These are phyloP conservation scores for Loriculus beryllinus DNA, from an alignment of 2,797 vertebrate genomes.

Conservation along the genomic window DNA sequence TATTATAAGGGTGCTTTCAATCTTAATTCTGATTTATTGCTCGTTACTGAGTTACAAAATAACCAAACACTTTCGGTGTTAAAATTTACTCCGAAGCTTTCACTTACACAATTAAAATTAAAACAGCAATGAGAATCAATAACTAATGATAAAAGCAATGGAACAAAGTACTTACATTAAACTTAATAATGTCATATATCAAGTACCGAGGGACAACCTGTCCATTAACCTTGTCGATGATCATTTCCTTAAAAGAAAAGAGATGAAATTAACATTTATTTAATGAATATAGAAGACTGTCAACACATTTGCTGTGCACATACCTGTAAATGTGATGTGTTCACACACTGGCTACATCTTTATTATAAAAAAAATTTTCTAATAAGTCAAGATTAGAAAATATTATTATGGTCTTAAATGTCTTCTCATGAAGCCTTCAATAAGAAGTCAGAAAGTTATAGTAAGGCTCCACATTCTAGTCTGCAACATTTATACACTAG, in stretches of 20 bases:
- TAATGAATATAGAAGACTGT: not conserved
- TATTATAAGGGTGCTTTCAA: not conserved
- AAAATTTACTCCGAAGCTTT: not conserved
- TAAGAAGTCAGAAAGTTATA: not conserved
- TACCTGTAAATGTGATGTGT: not conserved
- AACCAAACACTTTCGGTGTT: not conserved
- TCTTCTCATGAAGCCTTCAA: not conserved
- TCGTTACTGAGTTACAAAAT: not conserved
- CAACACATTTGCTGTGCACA: not conserved
- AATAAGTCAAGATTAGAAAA: not conserved
- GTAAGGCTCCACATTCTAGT: not conserved
- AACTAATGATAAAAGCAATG: not conserved
- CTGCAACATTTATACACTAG: not conserved
- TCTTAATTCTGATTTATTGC: not conserved
- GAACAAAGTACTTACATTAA: slow-evolving; percentile 87
- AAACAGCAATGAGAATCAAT: not conserved
- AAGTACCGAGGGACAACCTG: slow-evolving; percentile 94
- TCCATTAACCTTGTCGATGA: slow-evolving; percentile 97
- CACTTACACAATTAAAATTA: not conserved
- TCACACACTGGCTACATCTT: not conserved
- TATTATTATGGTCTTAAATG: not conserved
- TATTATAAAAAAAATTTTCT: not conserved
- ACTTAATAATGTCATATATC: slow-evolving; percentile 99
- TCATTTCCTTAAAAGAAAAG: slow-evolving; percentile 91
- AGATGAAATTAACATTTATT: not conserved